A percentile compares a stretch with the other conserved stretches of the same genome.
These are phyloP conservation scores for Apodemus speciosus DNA, from an alignment of 2,113 vertebrate species.

Conservation along the genomic window DNA sequence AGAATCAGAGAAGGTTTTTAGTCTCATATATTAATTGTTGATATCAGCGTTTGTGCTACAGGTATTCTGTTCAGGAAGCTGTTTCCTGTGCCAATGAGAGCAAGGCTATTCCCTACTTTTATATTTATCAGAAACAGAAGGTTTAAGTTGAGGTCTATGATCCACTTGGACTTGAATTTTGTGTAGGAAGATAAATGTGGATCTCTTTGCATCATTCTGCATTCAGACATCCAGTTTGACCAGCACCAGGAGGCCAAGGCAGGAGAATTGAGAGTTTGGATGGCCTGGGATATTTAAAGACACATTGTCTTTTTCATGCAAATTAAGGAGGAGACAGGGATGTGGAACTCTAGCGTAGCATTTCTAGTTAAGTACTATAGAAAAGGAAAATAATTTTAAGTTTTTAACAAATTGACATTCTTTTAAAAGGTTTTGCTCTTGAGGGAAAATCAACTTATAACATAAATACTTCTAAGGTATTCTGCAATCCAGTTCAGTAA, in stretches of 20 bases:
- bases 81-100: not conserved
- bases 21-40: not conserved
- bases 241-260: not conserved
- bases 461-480: constrained; percentile 61
- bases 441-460: constrained; percentile 50
- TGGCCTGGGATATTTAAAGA: not conserved
- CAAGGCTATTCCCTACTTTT: not conserved
- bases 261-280: not conserved
- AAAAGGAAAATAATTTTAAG: not conserved
- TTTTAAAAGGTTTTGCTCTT: constrained; percentile 25
- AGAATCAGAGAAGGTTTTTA: not conserved
- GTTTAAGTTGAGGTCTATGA: not conserved
- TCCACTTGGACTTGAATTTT: not conserved
- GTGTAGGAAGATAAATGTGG: not conserved
- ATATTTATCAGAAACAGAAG: not conserved
- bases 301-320: not conserved
- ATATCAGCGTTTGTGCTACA: not conserved
- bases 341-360: not conserved
- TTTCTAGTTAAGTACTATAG: not conserved
- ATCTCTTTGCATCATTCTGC: not conserved
- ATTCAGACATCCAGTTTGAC: not conserved
- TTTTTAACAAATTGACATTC: not conserved
- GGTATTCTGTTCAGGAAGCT: not conserved
- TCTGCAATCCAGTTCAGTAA: constrained; percentile 74
- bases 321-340: not conserved